Evolutionary conservation across 2,797 vertebrate species (phyloP), one percentile per base, ranked within the genome.

Genomic region (Chlorospingus flavigularis): DNA sequence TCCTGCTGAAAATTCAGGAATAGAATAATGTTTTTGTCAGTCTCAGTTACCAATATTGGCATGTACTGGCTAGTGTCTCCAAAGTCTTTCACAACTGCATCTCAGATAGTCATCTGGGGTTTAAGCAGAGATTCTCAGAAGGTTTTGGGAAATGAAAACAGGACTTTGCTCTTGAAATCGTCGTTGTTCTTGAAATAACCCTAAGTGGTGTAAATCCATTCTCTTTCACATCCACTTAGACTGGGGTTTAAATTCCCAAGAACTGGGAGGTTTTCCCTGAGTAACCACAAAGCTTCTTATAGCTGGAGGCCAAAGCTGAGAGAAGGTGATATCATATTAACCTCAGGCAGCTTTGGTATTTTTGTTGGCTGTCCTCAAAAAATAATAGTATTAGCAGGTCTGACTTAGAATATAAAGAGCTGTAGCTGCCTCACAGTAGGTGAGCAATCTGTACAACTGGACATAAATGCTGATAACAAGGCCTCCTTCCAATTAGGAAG

Each of bases 401-500:
- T 55, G 61, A 84, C 47, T 91, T 88, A 65, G 75, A 95, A 86
- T 70, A 90, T 39, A 77, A 87, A 88, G 75, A 67, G 15, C 53
- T 78, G 62, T 3, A 30, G 51, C 75, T 93, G 68, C 54, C 67
- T 95, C 88, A 65, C 94, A 96, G 93, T 71, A 95, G 88, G 94
- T 80, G 74, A 96, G 68, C 74, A 93, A 53, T 94, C 86, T 91
- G 83, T 94, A 79, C 78, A 87, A 83, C 62, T 85, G 92, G 88
- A 90, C 83, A 94, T 67, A 95, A 92, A 67, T 53, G 78, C 93
- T 94, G 94, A 95, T 88, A 97, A 94, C 70, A 75, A 83, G 82
- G 45, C 39, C 40, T 87, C 42, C 35, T 82, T 94, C 91, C 89
- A 96, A 96, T 96, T 96, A 97, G 95, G 83, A 94, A 71, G 62